A percentile compares a stretch with the other conserved stretches of the same genome.
phyloP scores from a whole-genome alignment of 2,888 invertebrate genomes.

The Andrena marginata region DNA sequence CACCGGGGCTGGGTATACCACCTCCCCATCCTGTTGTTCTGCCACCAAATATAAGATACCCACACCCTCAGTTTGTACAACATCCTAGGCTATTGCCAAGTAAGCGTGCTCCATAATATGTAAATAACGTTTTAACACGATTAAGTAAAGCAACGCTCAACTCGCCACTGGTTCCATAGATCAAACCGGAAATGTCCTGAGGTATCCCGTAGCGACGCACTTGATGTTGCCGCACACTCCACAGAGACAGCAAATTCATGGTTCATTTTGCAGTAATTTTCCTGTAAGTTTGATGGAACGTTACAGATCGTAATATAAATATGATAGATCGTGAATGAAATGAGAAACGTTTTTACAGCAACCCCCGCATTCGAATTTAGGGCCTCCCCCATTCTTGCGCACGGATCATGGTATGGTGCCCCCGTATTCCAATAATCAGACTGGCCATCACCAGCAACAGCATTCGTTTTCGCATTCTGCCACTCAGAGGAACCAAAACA shows the following conservation, averaged over 20 bases:
- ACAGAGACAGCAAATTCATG: conserved; percentile 80
- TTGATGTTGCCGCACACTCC: conserved; percentile 78
- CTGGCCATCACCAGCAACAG: conserved; percentile 80
- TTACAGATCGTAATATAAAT: not conserved
- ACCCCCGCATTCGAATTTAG: conserved; percentile 80
- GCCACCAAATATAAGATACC: conserved; percentile 85
- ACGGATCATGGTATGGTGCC: conserved; percentile 81
- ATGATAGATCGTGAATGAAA: not conserved
- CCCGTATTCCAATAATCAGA: conserved; percentile 73
- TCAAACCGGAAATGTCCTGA: conserved; percentile 75
- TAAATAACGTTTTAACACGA: not conserved
- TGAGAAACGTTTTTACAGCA: conserved; percentile 77
- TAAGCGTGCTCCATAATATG: conserved; percentile 59
- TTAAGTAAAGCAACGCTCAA: not conserved
- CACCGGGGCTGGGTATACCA: conserved; percentile 82
- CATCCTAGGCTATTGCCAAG: conserved; percentile 78
- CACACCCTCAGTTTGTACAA: conserved; percentile 83
- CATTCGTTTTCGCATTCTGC: conserved; percentile 79
- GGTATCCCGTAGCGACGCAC: conserved; percentile 81
- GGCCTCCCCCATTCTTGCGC: conserved; percentile 83
- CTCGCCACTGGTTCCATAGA: conserved; percentile 30
- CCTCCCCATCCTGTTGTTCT: conserved; percentile 83
- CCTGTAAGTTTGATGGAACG: conserved; percentile 74
- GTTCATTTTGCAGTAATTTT: conserved; percentile 78
- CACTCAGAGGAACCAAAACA: conserved; percentile 80